These are phyloP conservation scores for Eutolmus rufibarbis DNA, from an alignment of 2,888 invertebrate genomes.

Conservation along the genomic window DNA sequence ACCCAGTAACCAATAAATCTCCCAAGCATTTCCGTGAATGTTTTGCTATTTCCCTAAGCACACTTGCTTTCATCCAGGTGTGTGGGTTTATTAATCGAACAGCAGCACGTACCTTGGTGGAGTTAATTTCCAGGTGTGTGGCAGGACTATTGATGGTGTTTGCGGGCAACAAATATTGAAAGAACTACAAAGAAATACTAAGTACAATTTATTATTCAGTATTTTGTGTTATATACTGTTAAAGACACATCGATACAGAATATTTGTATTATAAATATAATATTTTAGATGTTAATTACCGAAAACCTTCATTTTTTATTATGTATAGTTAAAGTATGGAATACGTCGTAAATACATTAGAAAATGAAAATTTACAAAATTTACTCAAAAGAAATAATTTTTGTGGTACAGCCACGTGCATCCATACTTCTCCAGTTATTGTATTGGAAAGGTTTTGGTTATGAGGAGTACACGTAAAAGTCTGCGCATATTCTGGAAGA, in stretches of 20 bases:
- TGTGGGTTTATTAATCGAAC: neutral
- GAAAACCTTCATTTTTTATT: no score
- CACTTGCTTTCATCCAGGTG: neutral
- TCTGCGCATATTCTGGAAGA: neutral
- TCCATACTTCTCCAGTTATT: neutral
- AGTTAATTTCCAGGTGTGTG: neutral
- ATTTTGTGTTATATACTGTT: neutral
- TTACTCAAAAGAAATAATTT: neutral
- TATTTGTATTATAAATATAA: no score
- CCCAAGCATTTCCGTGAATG: neutral
- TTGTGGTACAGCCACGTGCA: neutral
- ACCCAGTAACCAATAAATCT: conserved; percentile 15
- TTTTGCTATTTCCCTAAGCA: conserved; percentile 9
- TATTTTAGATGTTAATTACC: no score
- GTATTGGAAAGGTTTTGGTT: neutral
- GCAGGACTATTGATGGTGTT: neutral
- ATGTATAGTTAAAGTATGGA: no score
- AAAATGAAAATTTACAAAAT: neutral
- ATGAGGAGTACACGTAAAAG: neutral
- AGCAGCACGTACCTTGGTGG: neutral
- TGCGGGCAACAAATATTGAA: neutral
- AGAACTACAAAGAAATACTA: neutral
- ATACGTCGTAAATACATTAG: neutral
- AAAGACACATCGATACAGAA: neutral
- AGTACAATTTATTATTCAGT: neutral